Conservation (phyloP, 2,888 invertebrate genomes). For the Diaperis boleti region DNA sequence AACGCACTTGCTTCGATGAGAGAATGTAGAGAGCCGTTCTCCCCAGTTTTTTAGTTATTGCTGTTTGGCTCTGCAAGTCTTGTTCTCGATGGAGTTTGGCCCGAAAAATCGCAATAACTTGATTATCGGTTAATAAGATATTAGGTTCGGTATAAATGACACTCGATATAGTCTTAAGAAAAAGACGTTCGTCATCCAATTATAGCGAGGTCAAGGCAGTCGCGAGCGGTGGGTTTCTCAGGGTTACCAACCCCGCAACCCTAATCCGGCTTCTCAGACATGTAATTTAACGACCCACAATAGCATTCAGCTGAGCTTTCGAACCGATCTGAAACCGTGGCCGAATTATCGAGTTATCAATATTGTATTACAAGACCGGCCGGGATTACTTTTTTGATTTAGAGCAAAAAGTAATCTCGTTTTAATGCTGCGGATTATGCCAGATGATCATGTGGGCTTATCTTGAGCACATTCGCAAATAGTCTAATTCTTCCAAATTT, state of each 20-base stretch:
- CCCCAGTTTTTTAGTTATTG: not conserved
- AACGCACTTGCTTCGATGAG: constrained; percentile 32
- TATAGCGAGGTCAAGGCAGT: constrained; percentile 50
- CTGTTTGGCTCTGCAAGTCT: not conserved
- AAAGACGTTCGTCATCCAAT: constrained; percentile 64
- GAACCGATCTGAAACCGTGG: constrained; percentile 34
- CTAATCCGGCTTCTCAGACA: constrained; percentile 59
- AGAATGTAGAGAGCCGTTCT: constrained; percentile 8
- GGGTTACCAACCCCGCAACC: constrained; percentile 63
- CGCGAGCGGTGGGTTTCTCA: constrained; percentile 56
- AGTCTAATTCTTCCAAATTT: no score
- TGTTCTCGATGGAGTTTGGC: not conserved
- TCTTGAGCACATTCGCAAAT: no score
- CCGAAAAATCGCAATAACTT: constrained; percentile 44
- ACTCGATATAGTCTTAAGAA: constrained; percentile 61
- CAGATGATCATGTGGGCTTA: no score
- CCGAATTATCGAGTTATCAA: constrained; percentile 44
- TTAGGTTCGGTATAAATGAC: constrained; percentile 60
- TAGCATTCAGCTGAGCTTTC: constrained; percentile 44
- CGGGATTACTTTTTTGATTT: constrained; percentile 31
- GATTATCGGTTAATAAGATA: constrained; percentile 50
- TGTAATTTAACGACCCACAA: constrained; percentile 56
- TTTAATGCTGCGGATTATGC: not conserved
- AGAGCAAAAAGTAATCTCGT: constrained; percentile 14
- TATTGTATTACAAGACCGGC: constrained; percentile 37